Evolutionary conservation across 2,113 vertebrate genomes (phyloP), one percentile per base, ranked within the genome.

Genomic region (Sinocyclocheilus grahami): DNA sequence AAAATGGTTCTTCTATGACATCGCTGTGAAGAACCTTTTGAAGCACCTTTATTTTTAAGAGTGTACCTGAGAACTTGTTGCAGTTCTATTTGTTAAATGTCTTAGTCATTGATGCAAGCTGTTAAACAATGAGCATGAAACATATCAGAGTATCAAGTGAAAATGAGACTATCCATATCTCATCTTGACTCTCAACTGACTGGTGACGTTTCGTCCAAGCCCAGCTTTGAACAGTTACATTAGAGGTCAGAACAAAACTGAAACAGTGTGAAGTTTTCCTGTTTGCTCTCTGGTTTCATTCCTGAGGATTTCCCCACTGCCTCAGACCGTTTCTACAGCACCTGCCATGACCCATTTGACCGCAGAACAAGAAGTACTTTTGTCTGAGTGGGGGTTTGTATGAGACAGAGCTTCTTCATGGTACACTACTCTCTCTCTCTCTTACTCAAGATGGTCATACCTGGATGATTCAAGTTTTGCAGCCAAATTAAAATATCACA

Each of bases 291-390:
- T 39, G 9, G 74, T 69, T 5, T 18, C 42, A 71, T 85, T 75
- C 33, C 30, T n/a, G 30, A 51, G 7, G 58, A 24, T 53, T 77
- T 82, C 42, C 46, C 63, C 62, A n/a, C 55, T 42, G 69, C 14
- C 78, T 75, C 63, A 27, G 18, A 48, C 62, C 8, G 30, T 24
- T 53, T n/a, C 75, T 14, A 37, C 46, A 24, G 39, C 55, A 55
- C 76, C 76, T 11, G 46, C 30, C 24, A 12, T 87, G 82, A 85
- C 82, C 87, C 48, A 69, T 69, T 39, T 75, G 78, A 85, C 82
- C 37, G 37, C 24, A 37, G 74, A 87, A 86, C 89, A 88, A 88
- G 48, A 13, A 83, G 18, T 71, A 87, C 87, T 58, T 88, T 90
- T 90, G 87, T 88, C 30, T 67, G 60, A 33, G 48, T n/a, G n/a